Evolutionary conservation across 1,140 invertebrate genomes (phyloP), one percentile per base, ranked within the genome.

Genomic region (Dufourea novaeangliae): DNA sequence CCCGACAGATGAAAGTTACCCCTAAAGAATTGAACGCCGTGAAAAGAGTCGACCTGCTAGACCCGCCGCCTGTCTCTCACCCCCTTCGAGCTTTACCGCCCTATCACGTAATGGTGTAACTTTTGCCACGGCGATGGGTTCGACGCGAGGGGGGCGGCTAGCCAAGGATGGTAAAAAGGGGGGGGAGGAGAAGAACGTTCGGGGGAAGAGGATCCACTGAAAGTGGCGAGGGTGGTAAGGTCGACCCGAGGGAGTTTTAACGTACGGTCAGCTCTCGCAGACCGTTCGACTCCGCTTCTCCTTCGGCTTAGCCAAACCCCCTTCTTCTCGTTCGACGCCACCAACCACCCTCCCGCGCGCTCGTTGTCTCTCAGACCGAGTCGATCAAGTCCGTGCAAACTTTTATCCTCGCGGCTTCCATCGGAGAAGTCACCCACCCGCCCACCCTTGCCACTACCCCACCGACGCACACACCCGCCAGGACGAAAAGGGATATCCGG

Each of bases 91-190:
- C 86, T 88, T 86, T 84, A 85, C 82, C 71, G 71, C 74, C 81
- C 81, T 85, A 89, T 90, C 89, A 82, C 90, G 86, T 90, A 91
- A 91, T 88, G 87, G 86, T 86, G 87, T 84, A 90, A 89, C 83
- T 91, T 90, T 90, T 88, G 82, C 84, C 82, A 69, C 64, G 62
- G 56, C 27, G 22, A 71, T 54, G 59, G n/a, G 56, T 73, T 44
- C 27, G 44, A 76, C 29, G 12, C 46, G 41, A 12, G 56, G 34
- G n/a, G 41, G 44, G 57, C 32, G 54, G 27, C 22, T 46, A 44
- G 52, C 20, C 50, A n/a, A 46, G 17, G 44, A 17, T 2, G 41
- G 14, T 0, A 0, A 6, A 0, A n/a, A 6, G 5, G 20, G 46
- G 46, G 20, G 5, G 44, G 17, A 46, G 20, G 46, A 50, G 46